Conservation (phyloP, 2,888 invertebrate genomes). For the Allygus modestus region DNA sequence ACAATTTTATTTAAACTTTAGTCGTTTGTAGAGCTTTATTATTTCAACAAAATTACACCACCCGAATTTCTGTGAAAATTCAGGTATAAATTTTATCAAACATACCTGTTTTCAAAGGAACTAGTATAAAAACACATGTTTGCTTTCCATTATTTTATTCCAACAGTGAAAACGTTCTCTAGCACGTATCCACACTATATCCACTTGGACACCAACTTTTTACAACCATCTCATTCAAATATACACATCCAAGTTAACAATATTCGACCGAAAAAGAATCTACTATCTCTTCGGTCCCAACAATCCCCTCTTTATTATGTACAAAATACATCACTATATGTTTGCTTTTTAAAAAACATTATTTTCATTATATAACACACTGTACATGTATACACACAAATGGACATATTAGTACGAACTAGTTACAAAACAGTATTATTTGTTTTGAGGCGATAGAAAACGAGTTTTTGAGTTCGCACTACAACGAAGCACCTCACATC, state of each 20-base stretch:
- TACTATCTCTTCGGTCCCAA: slow-evolving; percentile 41
- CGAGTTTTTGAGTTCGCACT: slow-evolving; percentile 29
- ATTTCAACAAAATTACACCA: too few relatives aligned
- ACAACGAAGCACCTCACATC: slow-evolving; percentile 42
- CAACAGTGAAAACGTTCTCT: slow-evolving; percentile 62
- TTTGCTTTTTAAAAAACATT: slow-evolving; percentile 64
- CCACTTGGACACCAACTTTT: slow-evolving; percentile 49
- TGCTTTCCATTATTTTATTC: slow-evolving; percentile 52
- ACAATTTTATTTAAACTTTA: too few relatives aligned
- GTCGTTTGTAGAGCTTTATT: too few relatives aligned
- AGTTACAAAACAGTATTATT: slow-evolving; percentile 59
- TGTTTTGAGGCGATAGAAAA: slow-evolving; percentile 59
- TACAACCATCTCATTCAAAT: slow-evolving; percentile 50
- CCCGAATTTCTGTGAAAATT: too few relatives aligned
- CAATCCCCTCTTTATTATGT: slow-evolving; percentile 62
- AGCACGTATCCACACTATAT: slow-evolving; percentile 58
- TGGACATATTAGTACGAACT: slow-evolving; percentile 61
- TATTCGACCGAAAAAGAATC: slow-evolving; percentile 28
- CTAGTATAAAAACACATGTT: background rate
- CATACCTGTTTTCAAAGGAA: background rate
- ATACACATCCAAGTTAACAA: slow-evolving; percentile 59
- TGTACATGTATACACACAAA: slow-evolving; percentile 66
- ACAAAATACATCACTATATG: slow-evolving; percentile 65
- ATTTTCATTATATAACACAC: slow-evolving; percentile 63
- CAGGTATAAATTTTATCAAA: too few relatives aligned